phyloP scores from a whole-genome alignment of 2,113 vertebrate species.

The Pedionomus torquatus region DNA sequence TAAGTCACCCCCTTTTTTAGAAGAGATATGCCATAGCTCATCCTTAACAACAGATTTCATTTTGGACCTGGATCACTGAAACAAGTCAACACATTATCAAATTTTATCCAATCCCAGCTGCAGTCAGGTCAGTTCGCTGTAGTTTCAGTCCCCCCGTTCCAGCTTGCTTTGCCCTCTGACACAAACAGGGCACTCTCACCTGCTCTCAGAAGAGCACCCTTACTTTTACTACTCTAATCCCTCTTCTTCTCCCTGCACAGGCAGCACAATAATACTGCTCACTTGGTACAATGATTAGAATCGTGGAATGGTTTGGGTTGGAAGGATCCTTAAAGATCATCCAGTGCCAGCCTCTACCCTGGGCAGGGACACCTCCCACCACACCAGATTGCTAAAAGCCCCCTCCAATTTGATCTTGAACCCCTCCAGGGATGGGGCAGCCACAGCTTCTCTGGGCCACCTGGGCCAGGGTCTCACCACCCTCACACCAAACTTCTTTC shows the following conservation, averaged over 20 bases:
- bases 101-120: not conserved
- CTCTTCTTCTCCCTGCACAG: not conserved
- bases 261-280: not conserved
- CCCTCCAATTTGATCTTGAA: too few relatives aligned
- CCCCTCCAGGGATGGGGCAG: too few relatives aligned
- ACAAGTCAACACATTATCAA: not conserved
- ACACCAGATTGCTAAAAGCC: too few relatives aligned
- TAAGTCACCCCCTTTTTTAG: not conserved
- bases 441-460: too few relatives aligned
- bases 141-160: not conserved
- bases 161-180: not conserved
- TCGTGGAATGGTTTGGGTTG: too few relatives aligned
- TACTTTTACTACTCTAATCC: not conserved
- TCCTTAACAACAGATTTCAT: not conserved
- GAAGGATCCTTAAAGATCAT: too few relatives aligned
- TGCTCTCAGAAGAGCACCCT: not conserved
- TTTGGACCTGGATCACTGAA: not conserved
- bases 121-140: not conserved
- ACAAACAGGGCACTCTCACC: not conserved
- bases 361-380: too few relatives aligned
- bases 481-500: too few relatives aligned
- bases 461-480: too few relatives aligned
- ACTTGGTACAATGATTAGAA: not conserved
- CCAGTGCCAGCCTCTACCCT: too few relatives aligned
- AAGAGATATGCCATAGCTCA: not conserved